Evolutionary conservation across 2,888 invertebrate genomes (phyloP).

Genomic region (Blastobasis lacticolella): DNA sequence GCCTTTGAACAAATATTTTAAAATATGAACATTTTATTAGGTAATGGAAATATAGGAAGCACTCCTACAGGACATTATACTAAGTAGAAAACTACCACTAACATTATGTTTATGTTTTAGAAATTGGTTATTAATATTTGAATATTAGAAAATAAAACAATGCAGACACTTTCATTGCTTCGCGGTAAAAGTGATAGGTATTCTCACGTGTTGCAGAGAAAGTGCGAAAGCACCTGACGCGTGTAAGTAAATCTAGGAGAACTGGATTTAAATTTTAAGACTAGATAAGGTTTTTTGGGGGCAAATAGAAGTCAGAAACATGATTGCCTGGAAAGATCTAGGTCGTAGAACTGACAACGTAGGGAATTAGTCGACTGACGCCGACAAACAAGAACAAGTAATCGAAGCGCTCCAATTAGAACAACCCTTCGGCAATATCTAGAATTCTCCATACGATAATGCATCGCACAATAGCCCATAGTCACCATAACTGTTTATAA

Average conservation of each 20-base stretch:
- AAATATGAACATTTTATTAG: too few relatives aligned
- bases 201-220: slow-evolving; percentile 11
- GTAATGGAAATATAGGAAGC: too few relatives aligned
- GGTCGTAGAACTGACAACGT: slow-evolving; percentile 21
- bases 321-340: slow-evolving; percentile 24
- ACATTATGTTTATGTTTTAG: too few relatives aligned
- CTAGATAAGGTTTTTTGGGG: too few relatives aligned
- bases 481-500: slow-evolving; percentile 28
- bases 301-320: too few relatives aligned
- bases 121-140: too few relatives aligned
- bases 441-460: neutral
- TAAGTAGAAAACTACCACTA: too few relatives aligned
- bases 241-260: neutral
- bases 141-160: too few relatives aligned
- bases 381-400: neutral
- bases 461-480: slow-evolving; percentile 11
- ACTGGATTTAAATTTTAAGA: too few relatives aligned
- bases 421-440: neutral
- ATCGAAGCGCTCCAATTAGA: neutral
- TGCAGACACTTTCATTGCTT: slow-evolving; percentile 1
- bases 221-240: slow-evolving; percentile 4
- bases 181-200: slow-evolving; percentile 16
- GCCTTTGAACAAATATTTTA: too few relatives aligned
- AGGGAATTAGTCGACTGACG: neutral
- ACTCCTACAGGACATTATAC: too few relatives aligned